A percentile compares a stretch with the other conserved stretches of the same genome.
These are phyloP conservation scores for Oreohelix idahoensis DNA, from an alignment of 1,140 invertebrate genomes.

Conservation along the genomic window DNA sequence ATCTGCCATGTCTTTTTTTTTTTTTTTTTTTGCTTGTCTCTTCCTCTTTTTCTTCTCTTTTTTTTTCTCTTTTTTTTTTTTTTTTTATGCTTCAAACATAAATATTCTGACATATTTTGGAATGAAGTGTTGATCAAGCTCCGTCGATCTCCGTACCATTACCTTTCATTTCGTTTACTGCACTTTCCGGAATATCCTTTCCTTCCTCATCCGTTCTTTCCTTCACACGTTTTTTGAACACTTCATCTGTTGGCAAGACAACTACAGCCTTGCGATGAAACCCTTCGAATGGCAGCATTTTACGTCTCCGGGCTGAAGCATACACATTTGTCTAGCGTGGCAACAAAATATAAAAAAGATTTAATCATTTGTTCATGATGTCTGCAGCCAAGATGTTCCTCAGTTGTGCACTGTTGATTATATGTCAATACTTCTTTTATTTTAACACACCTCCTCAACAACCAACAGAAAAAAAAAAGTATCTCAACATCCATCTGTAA, in stretches of 20 bases:
- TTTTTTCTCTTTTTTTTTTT: not conserved
- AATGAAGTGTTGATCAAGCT: conserved; percentile 35
- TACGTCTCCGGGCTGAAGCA: conserved; percentile 93
- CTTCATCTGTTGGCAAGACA: conserved; percentile 90
- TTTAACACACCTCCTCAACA: not conserved
- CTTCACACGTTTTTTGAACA: conserved; percentile 84
- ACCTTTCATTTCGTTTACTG: conserved; percentile 96
- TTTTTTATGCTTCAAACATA: conserved; percentile 15
- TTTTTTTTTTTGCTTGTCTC: not conserved
- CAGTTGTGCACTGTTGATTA: conserved; percentile 1
- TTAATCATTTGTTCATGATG: conserved; percentile 25
- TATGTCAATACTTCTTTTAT: not conserved
- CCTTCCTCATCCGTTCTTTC: conserved; percentile 87
- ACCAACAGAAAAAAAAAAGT: not conserved
- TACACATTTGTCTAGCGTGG: conserved; percentile 91
- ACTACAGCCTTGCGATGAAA: conserved; percentile 91
- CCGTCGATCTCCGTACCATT: conserved; percentile 52
- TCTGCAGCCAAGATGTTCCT: conserved; percentile 4
- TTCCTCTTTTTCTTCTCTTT: not conserved
- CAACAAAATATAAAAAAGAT: conserved; percentile 58
- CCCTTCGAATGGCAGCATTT: conserved; percentile 93
- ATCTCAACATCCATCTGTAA: not conserved
- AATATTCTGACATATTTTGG: conserved; percentile 24
- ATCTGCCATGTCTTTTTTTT: conserved; percentile 27
- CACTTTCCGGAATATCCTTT: conserved; percentile 91